Evolutionary conservation across 64 coral and sea anemone species (phyloP), one percentile per base, ranked within the genome.

Genomic region (Acropora tenuis): DNA sequence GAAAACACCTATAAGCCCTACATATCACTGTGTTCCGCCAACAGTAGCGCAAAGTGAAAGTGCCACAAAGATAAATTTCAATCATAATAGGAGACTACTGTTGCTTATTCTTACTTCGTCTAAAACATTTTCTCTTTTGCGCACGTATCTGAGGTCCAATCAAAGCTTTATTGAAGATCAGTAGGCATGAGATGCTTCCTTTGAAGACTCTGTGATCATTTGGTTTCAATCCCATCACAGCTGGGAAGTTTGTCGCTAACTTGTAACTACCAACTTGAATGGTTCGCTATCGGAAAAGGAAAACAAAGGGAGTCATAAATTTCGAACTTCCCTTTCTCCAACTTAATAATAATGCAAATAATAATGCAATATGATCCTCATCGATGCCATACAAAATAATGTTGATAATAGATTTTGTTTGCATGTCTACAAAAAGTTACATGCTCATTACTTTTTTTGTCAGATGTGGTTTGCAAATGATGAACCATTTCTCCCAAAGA

Each of bases 171-270:
- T 88, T 88, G 84, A 87, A 93, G 48, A 93, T 80, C 66, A 88
- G 91, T 42, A 93, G 49, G 61, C 91, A 93, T 1, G 83, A 93
- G 43, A 93, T 88, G n/a, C 83, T 80, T 41, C 91, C 91, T 41
- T 41, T 80, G 43, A 87, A 88, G 30, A 87, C 49, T 58, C 91
- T 63, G 44, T n/a, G 46, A 18, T 93, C 84, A 50, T 40, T 18
- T 41, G 48, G 77, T 48, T 80, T 87, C 20, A 65, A 63, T 74
- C 91, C 91, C 75, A 93, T 93, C 4, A 87, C n/a, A 46, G 86
- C 86, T 6, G 83, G 61, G 57, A 30, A 93, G 46, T 80, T 93
- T 1, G 91, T 93, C 8, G 91, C 91, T 15, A 93, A 55, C 73
- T 84, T 74, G 8, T 52, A 87, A 53, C 66, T 87, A 5, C 91